Percentiles rank a stretch among this genome's conserved stretches.
These are phyloP conservation scores for Numenius phaeopus DNA, from an alignment of 2,797 vertebrate species.

Conservation along the genomic window DNA sequence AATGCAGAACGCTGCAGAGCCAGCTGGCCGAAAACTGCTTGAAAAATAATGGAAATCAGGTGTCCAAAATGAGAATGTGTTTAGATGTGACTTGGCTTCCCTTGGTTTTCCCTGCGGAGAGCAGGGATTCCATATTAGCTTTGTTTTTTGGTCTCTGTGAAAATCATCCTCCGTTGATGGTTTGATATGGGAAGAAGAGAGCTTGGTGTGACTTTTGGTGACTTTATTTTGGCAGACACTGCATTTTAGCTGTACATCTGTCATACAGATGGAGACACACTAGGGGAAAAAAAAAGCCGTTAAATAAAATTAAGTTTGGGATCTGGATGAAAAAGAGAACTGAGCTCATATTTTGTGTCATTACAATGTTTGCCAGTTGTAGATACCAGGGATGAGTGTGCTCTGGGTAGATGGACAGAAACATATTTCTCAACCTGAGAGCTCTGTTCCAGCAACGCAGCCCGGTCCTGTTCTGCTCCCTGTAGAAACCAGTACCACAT, in stretches of 20 bases:
- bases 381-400: background rate
- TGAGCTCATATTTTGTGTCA: background rate
- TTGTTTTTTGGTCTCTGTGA: constrained; percentile 3
- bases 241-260: background rate
- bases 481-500: background rate
- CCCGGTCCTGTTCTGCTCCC: background rate
- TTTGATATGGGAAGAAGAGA: background rate
- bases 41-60: constrained; percentile 45
- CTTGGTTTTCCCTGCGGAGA: constrained; percentile 14
- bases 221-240: constrained; percentile 20
- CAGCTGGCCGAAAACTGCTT: constrained; percentile 14
- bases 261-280: constrained; percentile 8
- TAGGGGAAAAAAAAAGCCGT: background rate
- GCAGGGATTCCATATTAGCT: background rate
- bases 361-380: background rate
- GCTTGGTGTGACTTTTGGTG: background rate
- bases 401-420: background rate
- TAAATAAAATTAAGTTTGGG: background rate
- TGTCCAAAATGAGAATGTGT: constrained; percentile 2
- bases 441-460: background rate
- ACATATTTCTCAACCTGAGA: background rate
- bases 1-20: background rate
- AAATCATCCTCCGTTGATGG: background rate
- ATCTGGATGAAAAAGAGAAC: constrained; percentile 7
- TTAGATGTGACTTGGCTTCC: constrained; percentile 28